phyloP scores from a whole-genome alignment of 2,888 invertebrate genomes.

The Diaperis boleti region DNA sequence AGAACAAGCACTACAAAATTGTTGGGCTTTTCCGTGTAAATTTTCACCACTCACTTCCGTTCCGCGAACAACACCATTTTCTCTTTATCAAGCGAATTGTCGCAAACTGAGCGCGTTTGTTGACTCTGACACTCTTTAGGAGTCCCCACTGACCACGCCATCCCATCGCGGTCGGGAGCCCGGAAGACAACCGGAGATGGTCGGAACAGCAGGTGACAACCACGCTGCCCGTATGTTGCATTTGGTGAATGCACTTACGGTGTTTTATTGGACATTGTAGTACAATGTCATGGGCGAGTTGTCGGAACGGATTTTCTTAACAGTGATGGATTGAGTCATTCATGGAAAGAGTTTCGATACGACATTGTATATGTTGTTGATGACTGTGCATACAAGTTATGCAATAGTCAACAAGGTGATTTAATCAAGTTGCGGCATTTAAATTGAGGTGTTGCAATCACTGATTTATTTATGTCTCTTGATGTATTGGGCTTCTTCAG shows the following conservation, averaged over 20 bases:
- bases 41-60: slow-evolving; percentile 10
- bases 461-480: too few species aligned
- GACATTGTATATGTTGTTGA: too few species aligned
- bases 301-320: too few species aligned
- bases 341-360: too few species aligned
- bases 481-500: too few species aligned
- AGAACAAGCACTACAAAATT: too few species aligned
- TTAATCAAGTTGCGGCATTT: too few species aligned
- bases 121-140: slow-evolving; percentile 9
- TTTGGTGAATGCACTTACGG: neutral
- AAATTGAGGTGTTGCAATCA: too few species aligned
- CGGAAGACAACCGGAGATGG: slow-evolving; percentile 21
- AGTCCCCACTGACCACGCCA: slow-evolving; percentile 40
- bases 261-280: neutral
- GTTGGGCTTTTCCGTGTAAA: too few species aligned
- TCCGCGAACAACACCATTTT: slow-evolving; percentile 9
- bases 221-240: neutral
- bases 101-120: slow-evolving; percentile 28
- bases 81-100: slow-evolving; percentile 14
- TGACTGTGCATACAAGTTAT: too few species aligned
- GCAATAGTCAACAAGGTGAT: too few species aligned
- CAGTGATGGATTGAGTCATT: neutral
- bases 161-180: too few species aligned
- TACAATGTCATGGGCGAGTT: neutral
- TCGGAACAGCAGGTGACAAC: neutral